These are phyloP conservation scores for Indicator maculatus DNA, from an alignment of 2,113 vertebrate genomes.

Conservation along the genomic window DNA sequence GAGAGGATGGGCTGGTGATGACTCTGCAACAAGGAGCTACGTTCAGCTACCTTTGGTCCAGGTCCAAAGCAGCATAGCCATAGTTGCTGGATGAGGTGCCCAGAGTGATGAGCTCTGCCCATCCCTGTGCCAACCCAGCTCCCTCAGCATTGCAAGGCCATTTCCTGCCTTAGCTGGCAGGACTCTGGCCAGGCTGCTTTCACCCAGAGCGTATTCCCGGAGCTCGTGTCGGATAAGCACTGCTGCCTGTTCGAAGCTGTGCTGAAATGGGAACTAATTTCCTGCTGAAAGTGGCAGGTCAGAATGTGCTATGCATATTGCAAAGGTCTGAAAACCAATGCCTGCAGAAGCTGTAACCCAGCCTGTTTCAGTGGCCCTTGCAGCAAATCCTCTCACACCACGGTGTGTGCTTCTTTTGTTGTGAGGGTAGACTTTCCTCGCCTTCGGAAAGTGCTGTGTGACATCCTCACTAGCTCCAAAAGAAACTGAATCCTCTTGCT, in stretches of 20 bases:
- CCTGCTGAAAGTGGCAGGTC: not conserved
- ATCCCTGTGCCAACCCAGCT: not conserved
- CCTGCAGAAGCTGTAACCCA: conserved; percentile 24
- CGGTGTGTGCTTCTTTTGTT: not conserved
- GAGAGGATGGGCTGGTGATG: not conserved
- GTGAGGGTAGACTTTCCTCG: conserved; percentile 43
- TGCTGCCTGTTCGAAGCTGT: not conserved
- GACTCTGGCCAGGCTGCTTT: not conserved
- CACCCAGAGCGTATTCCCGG: not conserved
- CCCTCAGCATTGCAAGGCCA: accelerated
- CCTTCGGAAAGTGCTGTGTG: conserved; percentile 44
- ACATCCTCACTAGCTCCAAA: not conserved
- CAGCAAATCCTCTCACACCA: conserved; percentile 39
- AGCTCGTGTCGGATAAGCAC: accelerated
- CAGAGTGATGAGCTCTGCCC: not conserved
- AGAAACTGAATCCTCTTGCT: not conserved
- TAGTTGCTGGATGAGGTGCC: not conserved
- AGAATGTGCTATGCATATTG: conserved; percentile 56
- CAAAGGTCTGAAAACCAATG: conserved; percentile 60
- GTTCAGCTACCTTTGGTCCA: not conserved
- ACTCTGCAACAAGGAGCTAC: not conserved
- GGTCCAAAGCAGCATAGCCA: not conserved
- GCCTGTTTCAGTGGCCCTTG: not conserved
- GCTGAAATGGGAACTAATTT: not conserved
- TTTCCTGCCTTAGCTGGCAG: not conserved